Conservation (phyloP, 2,113 vertebrate species). For the Nerophis ophidion region DNA sequence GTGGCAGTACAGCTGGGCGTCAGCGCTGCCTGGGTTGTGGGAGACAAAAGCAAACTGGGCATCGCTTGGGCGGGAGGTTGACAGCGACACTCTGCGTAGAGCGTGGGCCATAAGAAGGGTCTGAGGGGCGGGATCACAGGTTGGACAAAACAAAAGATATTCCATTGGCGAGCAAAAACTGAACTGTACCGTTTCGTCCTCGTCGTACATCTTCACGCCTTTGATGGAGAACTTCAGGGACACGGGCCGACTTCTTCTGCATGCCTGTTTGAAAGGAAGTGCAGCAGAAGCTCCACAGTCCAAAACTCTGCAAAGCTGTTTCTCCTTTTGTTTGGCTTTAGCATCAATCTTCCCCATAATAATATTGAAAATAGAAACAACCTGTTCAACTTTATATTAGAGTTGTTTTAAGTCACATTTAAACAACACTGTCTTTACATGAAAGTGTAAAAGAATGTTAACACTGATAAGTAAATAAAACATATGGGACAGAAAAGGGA, state of each 20-base stretch:
- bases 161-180: background rate
- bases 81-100: conserved; percentile 80
- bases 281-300: background rate
- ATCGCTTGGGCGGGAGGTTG: conserved; percentile 71
- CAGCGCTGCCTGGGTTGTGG: conserved; percentile 77
- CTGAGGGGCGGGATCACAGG: conserved; percentile 51
- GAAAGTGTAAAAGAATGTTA: too few relatives aligned
- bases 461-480: too few relatives aligned
- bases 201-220: conserved; percentile 88
- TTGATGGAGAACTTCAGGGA: conserved; percentile 85
- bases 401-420: too few relatives aligned
- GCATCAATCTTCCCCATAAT: too few relatives aligned
- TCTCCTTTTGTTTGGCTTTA: background rate
- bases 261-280: conserved; percentile 63
- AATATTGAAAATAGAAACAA: too few relatives aligned
- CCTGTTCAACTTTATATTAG: too few relatives aligned
- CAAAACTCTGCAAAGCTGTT: background rate
- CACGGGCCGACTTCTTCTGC: conserved; percentile 71
- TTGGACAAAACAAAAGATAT: background rate
- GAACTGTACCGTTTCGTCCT: conserved; percentile 78
- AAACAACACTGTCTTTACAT: too few relatives aligned
- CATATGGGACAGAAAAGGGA: too few relatives aligned
- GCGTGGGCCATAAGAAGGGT: conserved; percentile 91
- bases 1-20: conserved; percentile 84
- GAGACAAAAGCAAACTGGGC: conserved; percentile 89